Conservation (phyloP, 2,797 vertebrate genomes). For the Diplodus sargus region DNA sequence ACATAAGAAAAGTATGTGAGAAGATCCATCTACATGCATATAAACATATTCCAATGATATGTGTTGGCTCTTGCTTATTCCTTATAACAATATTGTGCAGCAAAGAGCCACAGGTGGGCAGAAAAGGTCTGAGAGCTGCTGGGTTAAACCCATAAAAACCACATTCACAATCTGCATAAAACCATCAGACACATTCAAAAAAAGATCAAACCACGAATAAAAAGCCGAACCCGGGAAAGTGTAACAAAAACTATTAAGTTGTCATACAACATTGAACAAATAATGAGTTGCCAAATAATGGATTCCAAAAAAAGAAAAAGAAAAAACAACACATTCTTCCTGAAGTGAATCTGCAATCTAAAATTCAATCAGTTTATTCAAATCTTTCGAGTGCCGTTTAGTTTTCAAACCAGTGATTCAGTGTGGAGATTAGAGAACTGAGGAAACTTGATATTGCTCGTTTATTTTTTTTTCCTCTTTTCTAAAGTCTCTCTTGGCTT, state of each 20-base stretch:
- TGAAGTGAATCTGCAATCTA: conserved; percentile 52
- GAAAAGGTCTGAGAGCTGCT: no score
- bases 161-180: conserved; percentile 35
- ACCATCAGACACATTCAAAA: conserved; percentile 29
- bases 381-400: conserved; percentile 33
- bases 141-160: neutral
- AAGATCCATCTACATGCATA: neutral
- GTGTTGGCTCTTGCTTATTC: no score
- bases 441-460: conserved; percentile 28
- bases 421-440: conserved; percentile 40
- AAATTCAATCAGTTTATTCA: conserved; percentile 59
- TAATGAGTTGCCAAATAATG: conserved; percentile 56
- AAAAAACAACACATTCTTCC: conserved; percentile 47
- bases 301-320: conserved; percentile 45
- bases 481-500: neutral
- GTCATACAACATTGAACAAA: conserved; percentile 63
- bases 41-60: neutral
- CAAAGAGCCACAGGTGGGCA: no score
- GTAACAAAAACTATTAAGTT: conserved; percentile 45
- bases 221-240: conserved; percentile 35
- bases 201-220: conserved; percentile 19
- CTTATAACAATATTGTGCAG: no score
- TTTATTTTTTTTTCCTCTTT: conserved; percentile 2
- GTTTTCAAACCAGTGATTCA: conserved; percentile 47
- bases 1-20: neutral